Percentiles rank a stretch among this genome's conserved stretches.
Conservation (phyloP, 2,888 invertebrate genomes). For the Hirtodrosophila histrioides region DNA sequence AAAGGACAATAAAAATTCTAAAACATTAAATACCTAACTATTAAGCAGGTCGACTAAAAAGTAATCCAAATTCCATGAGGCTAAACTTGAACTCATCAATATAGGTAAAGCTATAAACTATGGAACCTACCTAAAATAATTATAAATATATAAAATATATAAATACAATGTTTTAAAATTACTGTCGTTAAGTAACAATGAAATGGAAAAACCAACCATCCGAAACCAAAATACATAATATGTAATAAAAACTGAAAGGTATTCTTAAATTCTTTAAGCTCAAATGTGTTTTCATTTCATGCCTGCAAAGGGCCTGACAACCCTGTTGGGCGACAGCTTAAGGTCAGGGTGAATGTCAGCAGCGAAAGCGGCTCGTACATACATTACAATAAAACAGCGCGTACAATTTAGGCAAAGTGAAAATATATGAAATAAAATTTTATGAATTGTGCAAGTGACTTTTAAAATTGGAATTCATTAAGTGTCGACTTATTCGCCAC, state of each 20-base stretch:
- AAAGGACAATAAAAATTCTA: slow-evolving; percentile 79
- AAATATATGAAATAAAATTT: slow-evolving; percentile 2
- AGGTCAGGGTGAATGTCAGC: slow-evolving; percentile 38
- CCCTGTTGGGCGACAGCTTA: slow-evolving; percentile 14
- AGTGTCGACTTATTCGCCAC: slow-evolving; percentile 6
- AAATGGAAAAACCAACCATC: slow-evolving; percentile 31
- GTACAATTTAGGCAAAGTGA: background rate
- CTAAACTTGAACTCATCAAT: slow-evolving; percentile 40
- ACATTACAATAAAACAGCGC: background rate
- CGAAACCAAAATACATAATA: slow-evolving; percentile 42
- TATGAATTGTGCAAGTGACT: slow-evolving; percentile 1
- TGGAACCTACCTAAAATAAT: slow-evolving; percentile 41
- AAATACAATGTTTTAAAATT: slow-evolving; percentile 63
- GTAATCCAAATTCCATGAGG: slow-evolving; percentile 50
- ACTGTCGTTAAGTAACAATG: slow-evolving; percentile 62
- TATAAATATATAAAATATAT: slow-evolving; percentile 24
- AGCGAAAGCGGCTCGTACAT: slow-evolving; percentile 5
- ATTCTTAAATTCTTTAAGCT: slow-evolving; percentile 76
- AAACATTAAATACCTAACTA: slow-evolving; percentile 41
- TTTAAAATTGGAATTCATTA: slow-evolving; percentile 1
- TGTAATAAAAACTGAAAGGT: slow-evolving; percentile 73
- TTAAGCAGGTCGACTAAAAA: slow-evolving; percentile 46
- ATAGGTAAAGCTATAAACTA: slow-evolving; percentile 53
- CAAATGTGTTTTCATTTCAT: slow-evolving; percentile 40
- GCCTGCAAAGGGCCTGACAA: slow-evolving; percentile 16